These are phyloP conservation scores for Betta splendens DNA, from an alignment of 2,797 vertebrate species.

Conservation along the genomic window DNA sequence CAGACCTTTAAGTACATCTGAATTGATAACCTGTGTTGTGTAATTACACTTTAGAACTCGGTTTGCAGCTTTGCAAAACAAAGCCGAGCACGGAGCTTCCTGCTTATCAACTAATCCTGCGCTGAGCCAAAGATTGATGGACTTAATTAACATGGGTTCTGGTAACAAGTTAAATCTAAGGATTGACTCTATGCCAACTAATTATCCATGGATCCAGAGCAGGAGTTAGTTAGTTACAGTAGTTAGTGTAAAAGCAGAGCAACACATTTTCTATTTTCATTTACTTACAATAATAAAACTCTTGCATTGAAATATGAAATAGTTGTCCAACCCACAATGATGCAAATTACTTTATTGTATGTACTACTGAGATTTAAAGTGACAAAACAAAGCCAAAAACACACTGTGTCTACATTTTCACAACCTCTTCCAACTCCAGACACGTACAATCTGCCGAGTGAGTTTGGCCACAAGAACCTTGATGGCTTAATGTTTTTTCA, in stretches of 20 bases:
- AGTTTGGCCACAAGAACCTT: constrained; percentile 13
- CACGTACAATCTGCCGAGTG: neutral
- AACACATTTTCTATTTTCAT: too few relatives aligned
- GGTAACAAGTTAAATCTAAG: constrained; percentile 5
- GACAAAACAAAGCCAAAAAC: too few relatives aligned
- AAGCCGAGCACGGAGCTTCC: neutral
- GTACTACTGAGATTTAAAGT: too few relatives aligned
- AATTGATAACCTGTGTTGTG: neutral
- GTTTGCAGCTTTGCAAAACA: constrained; percentile 5
- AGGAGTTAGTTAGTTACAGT: neutral
- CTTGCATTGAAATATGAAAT: too few relatives aligned
- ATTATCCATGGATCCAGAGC: constrained; percentile 18
- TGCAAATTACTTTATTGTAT: too few relatives aligned
- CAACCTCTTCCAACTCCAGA: neutral
- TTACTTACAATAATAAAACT: too few relatives aligned
- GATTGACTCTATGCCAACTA: constrained; percentile 1
- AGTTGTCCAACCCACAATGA: too few relatives aligned
- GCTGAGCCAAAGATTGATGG: constrained; percentile 1
- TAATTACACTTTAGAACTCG: neutral
- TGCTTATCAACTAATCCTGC: constrained; percentile 6
- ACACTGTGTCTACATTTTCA: neutral
- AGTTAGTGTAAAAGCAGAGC: neutral
- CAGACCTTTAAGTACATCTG: neutral
- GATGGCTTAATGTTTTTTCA: constrained; percentile 22
- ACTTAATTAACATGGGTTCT: constrained; percentile 8